Evolutionary conservation across 2,888 invertebrate genomes (phyloP).

Genomic region (Papilio elwesi): DNA sequence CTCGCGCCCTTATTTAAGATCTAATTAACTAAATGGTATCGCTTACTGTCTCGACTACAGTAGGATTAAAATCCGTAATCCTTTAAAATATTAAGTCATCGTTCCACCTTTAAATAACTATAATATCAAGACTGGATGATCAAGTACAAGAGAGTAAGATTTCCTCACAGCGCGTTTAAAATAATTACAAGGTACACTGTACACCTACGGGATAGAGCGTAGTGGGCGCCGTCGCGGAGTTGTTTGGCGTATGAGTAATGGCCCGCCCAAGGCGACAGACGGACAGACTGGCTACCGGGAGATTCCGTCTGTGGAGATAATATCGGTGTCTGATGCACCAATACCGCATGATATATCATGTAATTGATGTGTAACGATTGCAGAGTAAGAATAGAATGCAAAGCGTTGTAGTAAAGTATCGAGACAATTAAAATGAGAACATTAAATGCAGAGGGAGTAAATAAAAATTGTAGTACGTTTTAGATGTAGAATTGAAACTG

Average conservation of each 20-base stretch:
- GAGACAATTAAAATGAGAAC: no score
- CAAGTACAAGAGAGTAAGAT: conserved; percentile 60
- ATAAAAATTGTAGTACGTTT: no score
- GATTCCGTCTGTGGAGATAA: conserved; percentile 29
- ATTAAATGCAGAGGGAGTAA: no score
- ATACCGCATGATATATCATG: conserved; percentile 39
- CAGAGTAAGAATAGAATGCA: background rate
- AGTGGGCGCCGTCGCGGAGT: conserved; percentile 36
- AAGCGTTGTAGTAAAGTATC: no score
- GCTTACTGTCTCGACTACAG: background rate
- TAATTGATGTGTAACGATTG: conserved; percentile 18
- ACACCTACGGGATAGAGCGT: conserved; percentile 48
- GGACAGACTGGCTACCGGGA: conserved; percentile 47
- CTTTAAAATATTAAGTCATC: background rate
- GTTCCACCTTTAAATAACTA: conserved; percentile 16
- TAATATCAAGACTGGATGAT: conserved; percentile 53
- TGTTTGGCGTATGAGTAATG: conserved; percentile 54
- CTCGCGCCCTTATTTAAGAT: no score
- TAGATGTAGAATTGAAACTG: no score
- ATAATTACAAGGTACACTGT: conserved; percentile 58
- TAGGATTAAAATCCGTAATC: background rate
- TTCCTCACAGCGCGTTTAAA: conserved; percentile 64
- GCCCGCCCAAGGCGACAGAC: conserved; percentile 52
- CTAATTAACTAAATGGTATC: background rate
- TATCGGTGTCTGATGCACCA: conserved; percentile 37